A percentile compares a stretch with the other conserved stretches of the same genome.
Evolutionary conservation across 2,888 invertebrate genomes (phyloP).

Genomic region (Mayetiola destructor): DNA sequence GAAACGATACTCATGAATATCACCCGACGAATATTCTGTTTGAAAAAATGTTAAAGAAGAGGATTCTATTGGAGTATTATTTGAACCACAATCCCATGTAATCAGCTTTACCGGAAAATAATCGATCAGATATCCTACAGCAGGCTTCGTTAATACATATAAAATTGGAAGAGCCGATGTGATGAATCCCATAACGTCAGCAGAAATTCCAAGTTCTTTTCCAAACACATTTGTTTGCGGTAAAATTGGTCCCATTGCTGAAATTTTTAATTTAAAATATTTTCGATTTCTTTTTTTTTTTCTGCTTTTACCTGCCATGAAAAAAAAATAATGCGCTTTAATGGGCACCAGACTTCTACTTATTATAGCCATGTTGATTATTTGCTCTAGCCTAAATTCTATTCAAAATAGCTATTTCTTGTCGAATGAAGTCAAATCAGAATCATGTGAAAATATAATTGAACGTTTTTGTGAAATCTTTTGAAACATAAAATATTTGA

Average conservation of each 20-base stretch:
- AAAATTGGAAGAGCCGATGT: slow-evolving; percentile 60
- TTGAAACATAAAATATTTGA: too few species aligned
- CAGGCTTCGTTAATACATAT: slow-evolving; percentile 61
- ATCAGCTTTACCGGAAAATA: slow-evolving; percentile 51
- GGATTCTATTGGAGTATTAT: too few species aligned
- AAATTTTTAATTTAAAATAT: slow-evolving; percentile 9
- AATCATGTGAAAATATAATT: too few species aligned
- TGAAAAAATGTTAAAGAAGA: slow-evolving; percentile 17
- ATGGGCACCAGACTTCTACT: slow-evolving; percentile 58
- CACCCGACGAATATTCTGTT: slow-evolving; percentile 46
- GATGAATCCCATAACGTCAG: slow-evolving; percentile 60
- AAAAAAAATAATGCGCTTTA: slow-evolving; percentile 77
- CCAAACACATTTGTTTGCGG: slow-evolving; percentile 67
- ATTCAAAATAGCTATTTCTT: too few species aligned
- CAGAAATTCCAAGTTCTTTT: slow-evolving; percentile 59
- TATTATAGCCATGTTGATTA: slow-evolving; percentile 40
- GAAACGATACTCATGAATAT: slow-evolving; percentile 54
- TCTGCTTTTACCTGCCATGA: slow-evolving; percentile 60
- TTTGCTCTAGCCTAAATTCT: too few species aligned
- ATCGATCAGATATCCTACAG: slow-evolving; percentile 61
- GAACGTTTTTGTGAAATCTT: too few species aligned
- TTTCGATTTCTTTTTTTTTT: background rate
- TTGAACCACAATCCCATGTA: too few species aligned
- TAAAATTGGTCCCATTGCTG: slow-evolving; percentile 67
- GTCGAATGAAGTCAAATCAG: too few species aligned